Percentiles rank a stretch among this genome's conserved stretches.
Conservation (phyloP, 2,797 vertebrate species). For the Furcifer pardalis region DNA sequence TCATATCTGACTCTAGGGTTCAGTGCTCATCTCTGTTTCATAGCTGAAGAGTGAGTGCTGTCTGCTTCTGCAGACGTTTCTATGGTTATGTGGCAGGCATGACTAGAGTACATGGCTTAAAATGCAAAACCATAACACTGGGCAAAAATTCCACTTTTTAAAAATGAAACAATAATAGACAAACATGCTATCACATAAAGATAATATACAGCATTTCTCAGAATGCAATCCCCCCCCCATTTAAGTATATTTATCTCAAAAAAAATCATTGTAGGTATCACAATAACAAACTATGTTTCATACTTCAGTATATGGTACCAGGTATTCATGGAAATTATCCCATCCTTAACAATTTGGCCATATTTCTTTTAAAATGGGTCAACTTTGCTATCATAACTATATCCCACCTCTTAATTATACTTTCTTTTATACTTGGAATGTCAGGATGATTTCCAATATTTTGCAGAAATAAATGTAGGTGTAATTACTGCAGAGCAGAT, state of each 20-base stretch:
- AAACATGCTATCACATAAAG: not conserved
- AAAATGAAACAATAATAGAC: not conserved
- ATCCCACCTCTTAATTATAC: not conserved
- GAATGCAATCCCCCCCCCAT: not conserved
- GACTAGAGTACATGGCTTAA: conserved; percentile 72
- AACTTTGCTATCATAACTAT: not conserved
- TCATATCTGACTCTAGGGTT: too few relatives aligned
- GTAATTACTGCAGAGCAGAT: not conserved
- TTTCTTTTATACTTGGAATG: not conserved
- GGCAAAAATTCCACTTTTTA: conserved; percentile 29
- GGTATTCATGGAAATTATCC: not conserved
- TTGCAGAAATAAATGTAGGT: not conserved
- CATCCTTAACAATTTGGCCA: not conserved
- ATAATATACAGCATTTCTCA: not conserved
- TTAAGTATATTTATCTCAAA: not conserved
- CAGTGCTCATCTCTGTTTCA: too few relatives aligned
- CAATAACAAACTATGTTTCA: not conserved
- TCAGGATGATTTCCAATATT: not conserved
- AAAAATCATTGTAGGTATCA: not conserved
- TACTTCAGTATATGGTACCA: not conserved
- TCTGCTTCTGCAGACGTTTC: too few relatives aligned
- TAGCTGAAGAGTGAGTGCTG: too few relatives aligned
- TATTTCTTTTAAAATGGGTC: not conserved
- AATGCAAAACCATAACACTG: conserved; percentile 53
- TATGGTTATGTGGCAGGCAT: too few relatives aligned